Percentiles rank a stretch among this genome's conserved stretches.
These are phyloP conservation scores for Heliconius hortense DNA, from an alignment of 2,888 invertebrate genomes.

Conservation along the genomic window DNA sequence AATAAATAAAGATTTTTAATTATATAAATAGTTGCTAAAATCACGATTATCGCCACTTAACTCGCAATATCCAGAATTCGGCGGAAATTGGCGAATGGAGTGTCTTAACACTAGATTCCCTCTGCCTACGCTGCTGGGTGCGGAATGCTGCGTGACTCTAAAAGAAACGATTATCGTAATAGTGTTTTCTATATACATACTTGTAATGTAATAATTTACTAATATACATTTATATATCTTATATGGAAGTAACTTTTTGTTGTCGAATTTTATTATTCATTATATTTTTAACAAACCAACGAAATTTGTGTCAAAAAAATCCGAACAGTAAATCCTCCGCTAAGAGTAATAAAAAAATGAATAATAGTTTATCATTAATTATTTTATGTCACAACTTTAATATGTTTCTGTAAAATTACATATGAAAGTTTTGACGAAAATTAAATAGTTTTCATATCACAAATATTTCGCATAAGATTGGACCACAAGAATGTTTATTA, in stretches of 20 bases:
- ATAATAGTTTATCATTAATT: neutral
- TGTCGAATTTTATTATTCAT: neutral
- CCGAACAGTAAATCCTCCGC: neutral
- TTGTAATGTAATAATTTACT: too few species aligned
- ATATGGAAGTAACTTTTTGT: neutral
- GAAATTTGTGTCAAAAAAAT: neutral
- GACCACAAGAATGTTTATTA: slow-evolving; percentile 3
- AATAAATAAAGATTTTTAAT: too few species aligned
- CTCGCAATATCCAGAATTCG: too few species aligned
- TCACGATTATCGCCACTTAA: too few species aligned
- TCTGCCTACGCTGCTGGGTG: too few species aligned
- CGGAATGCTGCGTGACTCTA: too few species aligned
- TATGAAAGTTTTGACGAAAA: neutral
- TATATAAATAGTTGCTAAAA: too few species aligned
- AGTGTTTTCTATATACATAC: too few species aligned
- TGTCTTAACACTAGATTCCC: too few species aligned
- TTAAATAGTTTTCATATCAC: neutral
- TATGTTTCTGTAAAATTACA: neutral
- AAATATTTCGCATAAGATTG: neutral
- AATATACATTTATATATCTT: too few species aligned
- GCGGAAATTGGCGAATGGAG: too few species aligned
- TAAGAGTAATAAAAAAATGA: neutral
- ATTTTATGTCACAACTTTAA: neutral
- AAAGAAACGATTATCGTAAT: too few species aligned
- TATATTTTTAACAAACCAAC: neutral